Conservation (phyloP, 2,888 invertebrate species). For the Nezara viridula region DNA sequence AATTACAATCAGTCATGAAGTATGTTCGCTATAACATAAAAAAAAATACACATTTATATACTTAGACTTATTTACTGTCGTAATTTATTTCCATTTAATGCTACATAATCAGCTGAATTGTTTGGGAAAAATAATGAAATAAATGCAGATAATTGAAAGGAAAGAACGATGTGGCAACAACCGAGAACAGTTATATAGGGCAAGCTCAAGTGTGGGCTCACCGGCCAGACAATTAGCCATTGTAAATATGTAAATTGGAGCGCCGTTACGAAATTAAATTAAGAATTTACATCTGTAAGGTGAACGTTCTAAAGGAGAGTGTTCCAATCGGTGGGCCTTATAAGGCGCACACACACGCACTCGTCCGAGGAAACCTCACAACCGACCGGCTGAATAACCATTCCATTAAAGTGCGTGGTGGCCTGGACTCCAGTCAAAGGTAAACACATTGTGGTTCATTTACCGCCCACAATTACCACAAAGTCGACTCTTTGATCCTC, state of each 20-base stretch:
- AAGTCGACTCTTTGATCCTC: constrained; percentile 51
- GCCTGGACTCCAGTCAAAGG: constrained; percentile 35
- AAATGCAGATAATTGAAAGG: neutral
- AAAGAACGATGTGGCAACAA: neutral
- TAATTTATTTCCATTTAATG: too few species aligned
- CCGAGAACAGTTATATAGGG: neutral
- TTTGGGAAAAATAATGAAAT: neutral
- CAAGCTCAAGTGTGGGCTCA: constrained; percentile 35
- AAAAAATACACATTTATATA: too few species aligned
- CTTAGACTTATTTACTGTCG: too few species aligned
- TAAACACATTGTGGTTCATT: neutral
- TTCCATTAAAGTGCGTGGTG: neutral
- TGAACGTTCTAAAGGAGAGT: constrained; percentile 29
- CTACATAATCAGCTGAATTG: too few species aligned
- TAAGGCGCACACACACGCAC: neutral
- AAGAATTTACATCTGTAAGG: constrained; percentile 43
- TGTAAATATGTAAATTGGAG: constrained; percentile 33
- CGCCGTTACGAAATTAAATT: constrained; percentile 30
- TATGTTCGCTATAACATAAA: too few species aligned
- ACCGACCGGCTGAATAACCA: neutral
- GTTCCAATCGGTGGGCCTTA: neutral
- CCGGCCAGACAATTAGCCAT: constrained; percentile 29
- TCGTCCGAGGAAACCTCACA: neutral
- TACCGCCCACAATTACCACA: constrained; percentile 49
- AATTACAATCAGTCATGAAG: too few species aligned